phyloP scores from a whole-genome alignment of 2,888 invertebrate species.

The Teleogryllus oceanicus region DNA sequence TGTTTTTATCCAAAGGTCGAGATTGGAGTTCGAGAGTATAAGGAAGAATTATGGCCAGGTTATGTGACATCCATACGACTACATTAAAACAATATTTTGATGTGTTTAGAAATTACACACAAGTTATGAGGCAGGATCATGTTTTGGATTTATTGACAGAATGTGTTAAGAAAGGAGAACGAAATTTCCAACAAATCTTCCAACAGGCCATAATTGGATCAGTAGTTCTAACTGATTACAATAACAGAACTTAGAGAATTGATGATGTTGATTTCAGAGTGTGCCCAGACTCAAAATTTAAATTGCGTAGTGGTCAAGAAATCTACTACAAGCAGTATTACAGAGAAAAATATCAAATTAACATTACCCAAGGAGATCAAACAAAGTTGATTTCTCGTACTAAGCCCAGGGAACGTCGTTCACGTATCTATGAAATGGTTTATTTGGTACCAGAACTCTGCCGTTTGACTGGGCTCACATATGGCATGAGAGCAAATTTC shows the following conservation, averaged over 20 bases:
- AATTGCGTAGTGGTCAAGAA: conserved; percentile 53
- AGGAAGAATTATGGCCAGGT: conserved; percentile 77
- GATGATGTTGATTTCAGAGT: conserved; percentile 67
- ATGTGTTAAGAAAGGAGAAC: neutral
- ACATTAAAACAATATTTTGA: conserved; percentile 70
- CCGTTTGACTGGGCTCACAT: conserved; percentile 75
- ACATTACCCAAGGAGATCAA: conserved; percentile 62
- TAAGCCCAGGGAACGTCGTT: conserved; percentile 67
- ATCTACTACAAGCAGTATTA: conserved; percentile 65
- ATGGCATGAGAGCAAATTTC: conserved; percentile 61
- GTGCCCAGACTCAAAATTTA: conserved; percentile 60
- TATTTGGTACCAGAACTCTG: conserved; percentile 82
- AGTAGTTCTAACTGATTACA: conserved; percentile 72
- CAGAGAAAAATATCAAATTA: conserved; percentile 60
- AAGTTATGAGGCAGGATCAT: conserved; percentile 76
- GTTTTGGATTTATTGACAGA: conserved; percentile 60
- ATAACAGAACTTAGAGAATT: conserved; percentile 69
- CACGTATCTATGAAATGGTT: conserved; percentile 64
- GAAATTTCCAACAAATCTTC: conserved; percentile 28
- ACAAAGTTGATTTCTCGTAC: conserved; percentile 74
- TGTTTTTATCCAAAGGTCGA: conserved; percentile 67
- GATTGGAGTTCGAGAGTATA: conserved; percentile 58
- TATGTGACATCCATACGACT: conserved; percentile 79
- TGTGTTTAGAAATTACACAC: conserved; percentile 76
- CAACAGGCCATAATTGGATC: conserved; percentile 48